Evolutionary conservation across 2,113 vertebrate genomes (phyloP).

Genomic region (Vimba vimba): DNA sequence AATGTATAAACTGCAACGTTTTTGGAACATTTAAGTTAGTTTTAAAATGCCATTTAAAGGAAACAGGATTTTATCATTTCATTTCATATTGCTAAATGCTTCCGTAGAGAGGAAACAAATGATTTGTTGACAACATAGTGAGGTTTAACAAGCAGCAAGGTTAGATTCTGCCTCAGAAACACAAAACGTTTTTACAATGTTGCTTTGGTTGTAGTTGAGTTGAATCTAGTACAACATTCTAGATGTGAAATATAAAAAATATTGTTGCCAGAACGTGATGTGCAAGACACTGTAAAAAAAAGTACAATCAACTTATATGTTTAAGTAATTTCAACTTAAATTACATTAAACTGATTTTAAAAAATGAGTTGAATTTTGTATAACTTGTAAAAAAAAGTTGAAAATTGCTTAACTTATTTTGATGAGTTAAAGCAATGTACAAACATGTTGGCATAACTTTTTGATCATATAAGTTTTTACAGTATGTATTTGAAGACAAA

Average conservation of each 20-base stretch:
- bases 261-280: too few species aligned
- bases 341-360: too few species aligned
- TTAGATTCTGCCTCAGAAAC: conserved; percentile 51
- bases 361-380: too few species aligned
- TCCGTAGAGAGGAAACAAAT: conserved; percentile 30
- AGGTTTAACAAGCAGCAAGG: conserved; percentile 51
- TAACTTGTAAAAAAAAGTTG: too few species aligned
- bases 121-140: conserved; percentile 41
- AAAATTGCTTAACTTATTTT: too few species aligned
- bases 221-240: background rate
- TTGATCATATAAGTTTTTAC: too few species aligned
- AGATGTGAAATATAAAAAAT: too few species aligned
- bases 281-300: too few species aligned
- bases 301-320: too few species aligned
- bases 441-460: too few species aligned
- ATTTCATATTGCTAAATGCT: conserved; percentile 39
- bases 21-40: background rate
- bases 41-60: background rate
- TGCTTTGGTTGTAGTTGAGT: background rate
- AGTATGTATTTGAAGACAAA: background rate
- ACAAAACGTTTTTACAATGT: background rate
- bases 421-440: too few species aligned
- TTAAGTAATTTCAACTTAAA: too few species aligned
- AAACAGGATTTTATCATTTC: conserved; percentile 49
- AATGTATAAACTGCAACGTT: background rate